These are phyloP conservation scores for Diorhabda elongata DNA, from an alignment of 1,140 invertebrate genomes.

Conservation along the genomic window DNA sequence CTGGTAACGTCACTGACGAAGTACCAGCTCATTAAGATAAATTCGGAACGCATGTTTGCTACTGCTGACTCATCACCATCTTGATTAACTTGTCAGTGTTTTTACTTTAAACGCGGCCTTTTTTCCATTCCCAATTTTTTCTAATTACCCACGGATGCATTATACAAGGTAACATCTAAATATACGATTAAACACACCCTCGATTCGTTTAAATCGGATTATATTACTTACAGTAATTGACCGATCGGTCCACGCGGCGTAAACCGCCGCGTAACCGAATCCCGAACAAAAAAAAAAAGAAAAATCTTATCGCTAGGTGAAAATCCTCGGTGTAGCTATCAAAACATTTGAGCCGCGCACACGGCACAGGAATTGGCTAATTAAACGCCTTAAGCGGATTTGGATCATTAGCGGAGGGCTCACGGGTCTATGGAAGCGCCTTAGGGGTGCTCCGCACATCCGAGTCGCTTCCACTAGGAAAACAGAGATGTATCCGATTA, in stretches of 20 bases:
- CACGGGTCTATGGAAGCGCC: neutral
- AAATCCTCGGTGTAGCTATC: neutral
- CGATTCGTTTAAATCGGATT: too few species aligned
- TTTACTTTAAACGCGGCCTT: conserved; percentile 39
- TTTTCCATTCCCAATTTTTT: conserved; percentile 33
- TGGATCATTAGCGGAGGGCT: neutral
- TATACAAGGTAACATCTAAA: too few species aligned
- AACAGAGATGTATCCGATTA: too few species aligned
- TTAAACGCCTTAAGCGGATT: conserved; percentile 1
- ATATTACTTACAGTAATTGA: too few species aligned
- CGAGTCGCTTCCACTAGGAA: too few species aligned
- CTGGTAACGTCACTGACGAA: neutral
- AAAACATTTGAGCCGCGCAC: neutral
- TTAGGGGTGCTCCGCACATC: neutral
- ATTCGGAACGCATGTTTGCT: conserved; percentile 37
- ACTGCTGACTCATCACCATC: conserved; percentile 36
- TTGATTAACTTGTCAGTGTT: conserved; percentile 45
- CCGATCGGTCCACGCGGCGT: too few species aligned
- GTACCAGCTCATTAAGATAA: neutral
- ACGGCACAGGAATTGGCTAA: neutral
- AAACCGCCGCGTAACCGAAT: neutral
- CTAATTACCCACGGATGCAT: too few species aligned
- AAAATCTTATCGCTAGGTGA: neutral
- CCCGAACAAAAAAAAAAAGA: neutral
- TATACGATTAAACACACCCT: too few species aligned